Base-by-base conservation (phyloP, 2,797 vertebrate species). In the Enteromius unitaeniatus region DNA sequence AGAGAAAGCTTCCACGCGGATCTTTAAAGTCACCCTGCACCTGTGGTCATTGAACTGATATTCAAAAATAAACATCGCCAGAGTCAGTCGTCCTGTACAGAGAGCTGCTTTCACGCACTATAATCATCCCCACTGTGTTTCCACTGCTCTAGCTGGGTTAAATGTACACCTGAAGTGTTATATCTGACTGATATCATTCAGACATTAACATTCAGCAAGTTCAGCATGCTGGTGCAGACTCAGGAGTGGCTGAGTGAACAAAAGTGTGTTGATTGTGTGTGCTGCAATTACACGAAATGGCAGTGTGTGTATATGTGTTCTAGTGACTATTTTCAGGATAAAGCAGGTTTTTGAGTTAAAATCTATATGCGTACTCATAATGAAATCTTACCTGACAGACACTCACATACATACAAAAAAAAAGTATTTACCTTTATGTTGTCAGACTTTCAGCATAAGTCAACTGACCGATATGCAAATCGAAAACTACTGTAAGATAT, bases 81-180 rank as follows among this genome's bases (percentile, higher is more conserved):
- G 11, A 68, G 49, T 70, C 49, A 23, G 81, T 37, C 11, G 8
- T 76, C 17, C 37, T 19, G n/a, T 74, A 62, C 34, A 45, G n/a
- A 55, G 17, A 40, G 49, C 31, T 53, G 55, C 67, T 78, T 82
- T 75, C 28, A 13, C 21, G 45, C 26, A 23, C 80, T 65, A 21
- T 74, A 82, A 74, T 82, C 70, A 64, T 26, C 55, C 73, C 19
- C 64, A 77, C 23, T 11, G 17, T 47, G 81, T 67, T 76, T 23
- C 34, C 2, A 11, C 13, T 0, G 15, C 64, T 70, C 40, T 84
- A 14, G 1, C 42, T 72, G 75, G 40, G 75, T 70, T 77, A 72
- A 70, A 78, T 28, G 28, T 49, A 62, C 53, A 70, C 37, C 55
- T 69, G 23, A 83, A 68, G 81, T 69, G 34, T 60, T 58, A 76